Base-by-base conservation (phyloP, 1,140 invertebrate species). In the Marisa cornuarietis region DNA sequence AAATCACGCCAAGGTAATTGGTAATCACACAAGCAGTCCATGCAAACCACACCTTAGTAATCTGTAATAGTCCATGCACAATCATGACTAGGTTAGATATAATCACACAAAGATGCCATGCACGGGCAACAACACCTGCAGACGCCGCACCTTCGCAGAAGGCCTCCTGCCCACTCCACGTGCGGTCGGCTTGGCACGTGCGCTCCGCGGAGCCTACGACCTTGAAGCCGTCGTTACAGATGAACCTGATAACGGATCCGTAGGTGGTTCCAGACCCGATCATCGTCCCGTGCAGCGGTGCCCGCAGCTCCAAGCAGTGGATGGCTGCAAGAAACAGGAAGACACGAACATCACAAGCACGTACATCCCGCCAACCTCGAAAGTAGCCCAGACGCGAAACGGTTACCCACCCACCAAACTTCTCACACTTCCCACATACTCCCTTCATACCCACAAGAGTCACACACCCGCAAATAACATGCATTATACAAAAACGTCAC, bases 191-290 rank as follows among this genome's bases (percentile, higher is more conserved):
- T 86, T 97, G 95, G 91, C 98, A 99, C 68, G 95, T 93, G 87
- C 97, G 93, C 11, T 96, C 97, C 8, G 93, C 92, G 79, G 96
- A 95, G 0, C 97, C 97, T 2, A 96, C 93, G n/a, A 99, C 92
- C 52, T 94, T 94, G 90, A 95, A 98, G 1, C 97, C 97, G 87
- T 96, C 96, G 84, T 96, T 95, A 91, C 97, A 99, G 86, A 97
- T 96, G 91, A 98, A 99, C 65, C 94, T 95, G 9, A 98, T 96
- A 76, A 97, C 94, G 0, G 97, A 96, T 88, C 98, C 97, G 93
- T 97, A 99, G 4, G 96, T 95, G 83, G 95, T 94, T n/a, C 96
- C 96, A 0, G 95, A 97, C 91, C 96, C 98, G 82, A 96, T 94
- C 71, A 96, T 96, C 86, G 95, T 96, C 54, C 97, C 97, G 89